phyloP scores from a whole-genome alignment of 2,888 invertebrate genomes.

The Synergus umbraculus region DNA sequence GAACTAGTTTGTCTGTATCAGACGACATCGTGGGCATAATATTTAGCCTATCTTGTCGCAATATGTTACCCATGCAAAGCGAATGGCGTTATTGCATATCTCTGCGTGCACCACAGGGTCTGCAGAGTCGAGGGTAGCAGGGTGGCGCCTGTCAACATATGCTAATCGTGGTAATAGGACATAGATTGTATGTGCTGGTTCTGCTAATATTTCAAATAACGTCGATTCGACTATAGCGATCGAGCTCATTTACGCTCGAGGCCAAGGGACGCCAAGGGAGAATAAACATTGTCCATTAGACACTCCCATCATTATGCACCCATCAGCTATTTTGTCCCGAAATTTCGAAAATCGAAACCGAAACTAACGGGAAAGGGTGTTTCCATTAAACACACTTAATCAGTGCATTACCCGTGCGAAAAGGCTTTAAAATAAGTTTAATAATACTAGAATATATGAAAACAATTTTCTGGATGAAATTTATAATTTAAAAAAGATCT shows the following conservation, averaged over 20 bases:
- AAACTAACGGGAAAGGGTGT: neutral
- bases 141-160: conserved; percentile 72
- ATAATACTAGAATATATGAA: too few relatives aligned
- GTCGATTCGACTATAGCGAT: conserved; percentile 63
- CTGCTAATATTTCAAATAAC: conserved; percentile 73
- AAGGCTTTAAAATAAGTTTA: neutral
- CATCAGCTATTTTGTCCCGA: neutral
- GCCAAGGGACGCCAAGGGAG: conserved; percentile 55
- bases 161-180: conserved; percentile 76
- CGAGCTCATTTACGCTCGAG: conserved; percentile 47
- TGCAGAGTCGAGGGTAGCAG: conserved; percentile 56
- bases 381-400: neutral
- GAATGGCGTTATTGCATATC: conserved; percentile 52
- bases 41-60: conserved; percentile 75
- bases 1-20: conserved; percentile 66
- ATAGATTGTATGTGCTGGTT: conserved; percentile 65
- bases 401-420: neutral
- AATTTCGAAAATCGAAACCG: neutral
- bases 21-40: conserved; percentile 71
- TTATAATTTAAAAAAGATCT: neutral
- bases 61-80: conserved; percentile 67
- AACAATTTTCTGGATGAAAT: neutral
- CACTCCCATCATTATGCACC: conserved; percentile 63
- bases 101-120: conserved; percentile 50
- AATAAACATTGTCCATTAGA: conserved; percentile 66